These are phyloP conservation scores for Balearica regulorum DNA, from an alignment of 2,797 vertebrate genomes.

Conservation along the genomic window DNA sequence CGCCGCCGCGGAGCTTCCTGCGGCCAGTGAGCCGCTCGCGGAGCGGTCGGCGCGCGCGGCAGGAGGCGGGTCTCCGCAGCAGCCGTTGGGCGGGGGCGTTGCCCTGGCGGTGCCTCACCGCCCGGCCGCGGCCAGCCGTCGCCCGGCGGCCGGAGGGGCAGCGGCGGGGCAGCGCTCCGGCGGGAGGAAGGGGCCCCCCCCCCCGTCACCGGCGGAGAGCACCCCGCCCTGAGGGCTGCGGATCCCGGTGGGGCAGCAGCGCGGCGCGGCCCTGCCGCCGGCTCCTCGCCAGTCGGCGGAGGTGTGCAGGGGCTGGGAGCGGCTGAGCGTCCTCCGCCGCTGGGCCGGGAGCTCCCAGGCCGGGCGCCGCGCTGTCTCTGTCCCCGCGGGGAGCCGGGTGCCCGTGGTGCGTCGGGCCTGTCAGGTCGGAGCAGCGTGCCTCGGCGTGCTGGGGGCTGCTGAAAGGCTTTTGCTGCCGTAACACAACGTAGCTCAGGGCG, in stretches of 20 bases:
- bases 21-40: not conserved
- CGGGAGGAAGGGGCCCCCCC: not conserved
- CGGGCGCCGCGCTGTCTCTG: not conserved
- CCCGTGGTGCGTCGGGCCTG: not conserved
- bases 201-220: not conserved
- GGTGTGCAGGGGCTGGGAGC: not conserved
- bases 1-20: not conserved
- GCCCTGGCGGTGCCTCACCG: too few species aligned
- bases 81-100: not conserved
- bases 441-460: not conserved
- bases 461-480: rapidly evolving
- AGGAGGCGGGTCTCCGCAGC: not conserved
- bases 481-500: rapidly evolving
- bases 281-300: not conserved
- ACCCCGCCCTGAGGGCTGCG: not conserved
- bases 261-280: too few species aligned
- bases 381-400: not conserved
- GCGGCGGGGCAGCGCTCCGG: not conserved
- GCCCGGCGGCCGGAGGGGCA: too few species aligned
- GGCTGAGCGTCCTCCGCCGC: too few species aligned
- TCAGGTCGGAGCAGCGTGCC: rapidly evolving
- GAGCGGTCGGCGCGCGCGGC: not conserved
- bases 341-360: not conserved
- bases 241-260: not conserved
- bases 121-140: not conserved